These are phyloP conservation scores for Napeogenes inachia DNA, from an alignment of 2,888 invertebrate genomes.

Conservation along the genomic window DNA sequence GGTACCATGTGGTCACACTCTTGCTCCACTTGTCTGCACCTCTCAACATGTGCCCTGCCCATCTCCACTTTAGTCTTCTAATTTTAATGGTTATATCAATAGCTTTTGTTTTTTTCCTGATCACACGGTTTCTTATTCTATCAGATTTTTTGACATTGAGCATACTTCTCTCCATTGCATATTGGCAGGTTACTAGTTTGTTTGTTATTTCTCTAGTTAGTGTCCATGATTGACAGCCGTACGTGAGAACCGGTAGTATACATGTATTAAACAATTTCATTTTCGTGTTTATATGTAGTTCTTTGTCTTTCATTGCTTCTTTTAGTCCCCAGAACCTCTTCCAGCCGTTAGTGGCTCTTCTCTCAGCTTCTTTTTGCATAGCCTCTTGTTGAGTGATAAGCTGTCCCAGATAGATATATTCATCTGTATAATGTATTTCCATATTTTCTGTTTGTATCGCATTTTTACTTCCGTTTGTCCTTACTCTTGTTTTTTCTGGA, in stretches of 20 bases:
- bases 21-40: slow-evolving; percentile 25
- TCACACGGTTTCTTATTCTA: slow-evolving; percentile 12
- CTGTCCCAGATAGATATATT: slow-evolving; percentile 10
- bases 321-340: slow-evolving; percentile 12
- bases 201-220: slow-evolving; percentile 12
- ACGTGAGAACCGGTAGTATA: slow-evolving; percentile 21
- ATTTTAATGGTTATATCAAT: not conserved
- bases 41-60: slow-evolving; percentile 18
- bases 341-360: slow-evolving; percentile 14
- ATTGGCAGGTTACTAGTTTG: not conserved
- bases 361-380: slow-evolving; percentile 9
- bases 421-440: too few relatives aligned
- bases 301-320: slow-evolving; percentile 17
- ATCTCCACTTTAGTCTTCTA: slow-evolving; percentile 21
- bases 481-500: too few relatives aligned
- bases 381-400: slow-evolving; percentile 9
- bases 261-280: slow-evolving; percentile 23
- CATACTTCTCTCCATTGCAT: slow-evolving; percentile 24
- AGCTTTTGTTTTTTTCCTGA: slow-evolving; percentile 15
- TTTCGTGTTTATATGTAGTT: slow-evolving; percentile 15
- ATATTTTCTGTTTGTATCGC: too few relatives aligned
- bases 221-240: slow-evolving; percentile 23
- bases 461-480: too few relatives aligned
- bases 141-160: slow-evolving; percentile 17
- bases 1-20: slow-evolving; percentile 16